Evolutionary conservation across 2,113 vertebrate genomes (phyloP), one percentile per base, ranked within the genome.

Genomic region (Apteryx mantelli): DNA sequence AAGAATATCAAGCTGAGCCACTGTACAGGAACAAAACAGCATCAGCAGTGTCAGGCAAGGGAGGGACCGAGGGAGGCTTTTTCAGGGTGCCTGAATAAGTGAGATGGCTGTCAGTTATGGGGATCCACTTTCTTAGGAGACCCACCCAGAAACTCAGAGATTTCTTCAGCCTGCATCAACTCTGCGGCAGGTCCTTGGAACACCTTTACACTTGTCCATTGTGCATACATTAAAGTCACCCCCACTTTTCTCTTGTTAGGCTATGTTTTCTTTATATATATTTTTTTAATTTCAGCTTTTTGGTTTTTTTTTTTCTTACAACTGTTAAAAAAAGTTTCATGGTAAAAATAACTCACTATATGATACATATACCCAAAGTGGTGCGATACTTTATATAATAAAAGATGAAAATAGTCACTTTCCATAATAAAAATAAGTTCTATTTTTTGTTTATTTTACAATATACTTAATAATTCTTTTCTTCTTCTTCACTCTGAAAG

Each of bases 391-490:
- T 98, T 98, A 98, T 98, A 98, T 99, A 99, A 99, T 98, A 98
- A 98, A 98, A 98, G 98, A 98, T 98, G 98, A 98, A 98, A 98
- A 99, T 98, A 98, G 98, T 99, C 99, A 99, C 99, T 99, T 99
- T 99, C 98, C 99, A 99, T 99, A 99, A 99, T 99, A 99, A 99
- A 99, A 99, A 99, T 99, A 99, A 99, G 99, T 99, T 99, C 99
- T 99, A 99, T 99, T 99, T 99, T 99, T 99, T 98, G 99, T 98
- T 99, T 99, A 99, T 99, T 98, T 99, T 99, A 99, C 99, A 99
- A 99, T 99, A 99, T 99, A 99, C 99, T 99, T 99, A 99, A 98
- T 98, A 98, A 93, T 94, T 98, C 98, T 98, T 96, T 97, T 97
- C 95, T 96, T 98, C 97, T 98, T 97, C 97, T 97, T 97, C 98